A percentile compares a stretch with the other conserved stretches of the same genome.
phyloP scores from a whole-genome alignment of 2,797 vertebrate genomes.

The Anolis apletophallus region DNA sequence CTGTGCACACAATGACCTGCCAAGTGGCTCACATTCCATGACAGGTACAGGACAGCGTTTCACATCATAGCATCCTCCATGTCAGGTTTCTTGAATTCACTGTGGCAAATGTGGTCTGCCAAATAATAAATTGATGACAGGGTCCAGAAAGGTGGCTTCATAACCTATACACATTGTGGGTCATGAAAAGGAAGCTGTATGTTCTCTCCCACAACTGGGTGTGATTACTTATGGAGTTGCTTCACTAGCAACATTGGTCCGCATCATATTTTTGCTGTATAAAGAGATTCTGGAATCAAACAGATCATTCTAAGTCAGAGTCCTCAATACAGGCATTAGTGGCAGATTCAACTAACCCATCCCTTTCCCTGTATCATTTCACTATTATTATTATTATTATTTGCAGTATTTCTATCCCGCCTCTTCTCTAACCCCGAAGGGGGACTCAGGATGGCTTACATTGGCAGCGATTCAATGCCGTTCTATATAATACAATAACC shows the following conservation, averaged over 20 bases:
- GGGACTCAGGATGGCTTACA: too few relatives aligned
- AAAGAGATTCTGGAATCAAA: neutral
- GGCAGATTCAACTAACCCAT: neutral
- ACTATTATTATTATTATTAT: too few relatives aligned
- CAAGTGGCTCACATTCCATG: constrained; percentile 21
- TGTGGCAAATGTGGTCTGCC: constrained; percentile 22
- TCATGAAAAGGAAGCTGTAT: neutral
- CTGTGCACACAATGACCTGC: neutral
- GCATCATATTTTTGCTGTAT: neutral
- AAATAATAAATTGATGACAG: constrained; percentile 26
- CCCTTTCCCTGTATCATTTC: neutral
- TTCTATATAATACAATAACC: too few relatives aligned
- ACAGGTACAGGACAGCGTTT: constrained; percentile 23
- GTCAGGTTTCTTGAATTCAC: constrained; percentile 28
- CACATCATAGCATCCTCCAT: neutral
- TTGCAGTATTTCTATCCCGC: too few relatives aligned
- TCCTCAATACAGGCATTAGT: neutral
- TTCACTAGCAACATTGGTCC: neutral
- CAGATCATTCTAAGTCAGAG: neutral
- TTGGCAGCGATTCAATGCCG: too few relatives aligned
- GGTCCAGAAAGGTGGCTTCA: neutral
- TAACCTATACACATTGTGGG: too few relatives aligned
- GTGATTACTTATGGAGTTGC: neutral
- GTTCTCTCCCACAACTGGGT: neutral
- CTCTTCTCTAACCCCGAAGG: too few relatives aligned